Evolutionary conservation across 2,797 vertebrate genomes (phyloP).

Genomic region (Limnodromus scolopaceus): DNA sequence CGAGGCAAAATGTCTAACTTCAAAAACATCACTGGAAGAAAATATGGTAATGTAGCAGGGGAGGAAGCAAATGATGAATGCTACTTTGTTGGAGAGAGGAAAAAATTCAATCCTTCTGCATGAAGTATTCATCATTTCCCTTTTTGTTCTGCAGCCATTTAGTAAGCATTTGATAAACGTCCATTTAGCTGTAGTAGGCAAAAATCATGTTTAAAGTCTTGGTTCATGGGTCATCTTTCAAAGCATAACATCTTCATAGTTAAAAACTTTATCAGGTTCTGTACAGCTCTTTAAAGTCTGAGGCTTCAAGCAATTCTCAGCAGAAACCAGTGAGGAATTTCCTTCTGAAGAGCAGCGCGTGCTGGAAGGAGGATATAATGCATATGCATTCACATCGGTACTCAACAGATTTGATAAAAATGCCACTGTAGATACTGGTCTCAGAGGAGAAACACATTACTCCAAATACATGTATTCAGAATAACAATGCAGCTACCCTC

Average conservation of each 20-base stretch:
- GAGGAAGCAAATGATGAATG: slow-evolving; percentile 56
- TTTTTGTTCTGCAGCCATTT: slow-evolving; percentile 46
- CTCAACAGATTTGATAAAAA: background rate
- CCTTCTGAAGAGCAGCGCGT: background rate
- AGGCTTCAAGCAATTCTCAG: background rate
- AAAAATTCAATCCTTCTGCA: slow-evolving; percentile 56
- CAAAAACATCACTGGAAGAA: slow-evolving; percentile 35
- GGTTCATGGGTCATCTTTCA: slow-evolving; percentile 55
- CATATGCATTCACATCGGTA: background rate
- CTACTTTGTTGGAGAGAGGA: slow-evolving; percentile 29
- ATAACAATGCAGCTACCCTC: background rate
- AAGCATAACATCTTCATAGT: slow-evolving; percentile 37
- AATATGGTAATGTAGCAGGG: background rate
- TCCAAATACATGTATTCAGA: background rate
- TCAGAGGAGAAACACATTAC: background rate
- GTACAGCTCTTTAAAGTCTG: background rate
- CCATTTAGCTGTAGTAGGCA: slow-evolving; percentile 45
- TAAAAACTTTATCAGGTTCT: slow-evolving; percentile 23
- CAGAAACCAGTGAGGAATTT: slow-evolving; percentile 23
- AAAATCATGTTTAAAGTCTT: slow-evolving; percentile 58
- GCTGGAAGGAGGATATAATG: background rate
- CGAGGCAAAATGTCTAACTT: slow-evolving; percentile 40
- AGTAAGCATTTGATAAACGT: slow-evolving; percentile 68
- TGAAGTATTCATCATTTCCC: slow-evolving; percentile 57
- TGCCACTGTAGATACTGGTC: slow-evolving; percentile 1